Evolutionary conservation across 1,140 invertebrate genomes (phyloP), one percentile per base, ranked within the genome.

Genomic region (Pseudomyrmex sp.): DNA sequence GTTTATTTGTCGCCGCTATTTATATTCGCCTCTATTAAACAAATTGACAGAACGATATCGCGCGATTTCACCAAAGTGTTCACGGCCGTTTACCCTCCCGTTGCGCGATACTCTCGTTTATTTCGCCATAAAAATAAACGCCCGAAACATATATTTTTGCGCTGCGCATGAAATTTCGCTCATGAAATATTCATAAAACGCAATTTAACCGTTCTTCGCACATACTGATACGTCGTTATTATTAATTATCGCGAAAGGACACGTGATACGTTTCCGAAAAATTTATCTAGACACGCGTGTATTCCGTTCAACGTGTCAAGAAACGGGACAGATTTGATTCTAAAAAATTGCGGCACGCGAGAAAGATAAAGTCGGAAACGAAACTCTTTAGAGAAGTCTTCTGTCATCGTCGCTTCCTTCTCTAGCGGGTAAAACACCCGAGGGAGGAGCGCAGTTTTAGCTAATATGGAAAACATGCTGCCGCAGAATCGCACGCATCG

Each of bases 21-120:
- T 80, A 80, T 35, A 35, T 80, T 72, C 20, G 12, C 59, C 15
- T 79, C 58, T 80, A 80, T 80, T 80, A 80, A 80, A 46, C 20
- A 80, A 70, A 80, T 80, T 70, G 65, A 59, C 65, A 52, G 4
- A 58, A 18, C 7, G 20, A 46, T 50, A 69, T 68, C 15, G 35
- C 13, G 50, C 35, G 46, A 23, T 69, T 79, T 9, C 35, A 69
- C 18, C 35, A n/a, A 68, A 79, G 65, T 69, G 35, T 13, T 18
- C 15, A 35, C 35, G 5, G 15, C 20, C 18, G n/a, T 79, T 79
- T 79, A 69, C 8, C 20, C 20, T 35, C 5, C 0, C 35, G 7
- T 35, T 35, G 5, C 35, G 35, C 18, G 44, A 48, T 58, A 50
- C 0, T 50, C 10, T 48, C 44, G 12, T 72, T 56, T 72, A 50